Conservation (phyloP, 2,888 invertebrate genomes). For the Salpingus planirostris region DNA sequence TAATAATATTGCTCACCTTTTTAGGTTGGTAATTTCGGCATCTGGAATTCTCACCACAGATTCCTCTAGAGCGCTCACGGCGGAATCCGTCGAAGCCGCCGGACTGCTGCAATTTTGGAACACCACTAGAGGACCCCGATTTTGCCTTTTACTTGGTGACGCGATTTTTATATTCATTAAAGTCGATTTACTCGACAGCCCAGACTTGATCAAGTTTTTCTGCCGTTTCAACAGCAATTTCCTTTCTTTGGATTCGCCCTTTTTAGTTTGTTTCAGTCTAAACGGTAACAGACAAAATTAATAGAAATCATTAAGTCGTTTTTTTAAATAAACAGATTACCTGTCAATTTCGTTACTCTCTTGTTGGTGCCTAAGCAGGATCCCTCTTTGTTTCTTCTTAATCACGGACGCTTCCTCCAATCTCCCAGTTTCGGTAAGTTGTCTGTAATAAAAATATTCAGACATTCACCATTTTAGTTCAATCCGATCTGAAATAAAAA, state of each 20-base stretch:
- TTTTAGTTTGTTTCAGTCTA: slow-evolving; percentile 47
- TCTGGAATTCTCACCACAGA: slow-evolving; percentile 1
- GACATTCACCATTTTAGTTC: background rate
- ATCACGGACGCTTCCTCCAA: slow-evolving; percentile 49
- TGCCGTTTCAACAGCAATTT: slow-evolving; percentile 46
- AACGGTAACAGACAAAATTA: slow-evolving; percentile 11
- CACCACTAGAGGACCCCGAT: slow-evolving; percentile 46
- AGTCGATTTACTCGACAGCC: slow-evolving; percentile 44
- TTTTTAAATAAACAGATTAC: too few species aligned
- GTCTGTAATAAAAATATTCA: slow-evolving; percentile 27
- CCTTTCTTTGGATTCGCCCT: slow-evolving; percentile 46
- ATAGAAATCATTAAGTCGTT: slow-evolving; percentile 4
- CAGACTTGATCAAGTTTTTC: slow-evolving; percentile 46
- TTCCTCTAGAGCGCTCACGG: slow-evolving; percentile 12
- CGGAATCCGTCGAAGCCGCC: slow-evolving; percentile 32
- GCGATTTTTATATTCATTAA: slow-evolving; percentile 44
- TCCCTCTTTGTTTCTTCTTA: slow-evolving; percentile 58
- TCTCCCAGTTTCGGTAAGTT: slow-evolving; percentile 48
- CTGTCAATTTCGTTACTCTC: slow-evolving; percentile 60
- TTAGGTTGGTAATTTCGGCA: slow-evolving; percentile 3
- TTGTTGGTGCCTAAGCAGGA: slow-evolving; percentile 56
- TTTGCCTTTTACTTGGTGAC: slow-evolving; percentile 31
- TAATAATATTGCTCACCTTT: slow-evolving; percentile 5
- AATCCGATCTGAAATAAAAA: too few species aligned
- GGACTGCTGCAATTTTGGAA: slow-evolving; percentile 41